These are phyloP conservation scores for Synanthedon tipuliformis DNA, from an alignment of 2,888 invertebrate species.

Conservation along the genomic window DNA sequence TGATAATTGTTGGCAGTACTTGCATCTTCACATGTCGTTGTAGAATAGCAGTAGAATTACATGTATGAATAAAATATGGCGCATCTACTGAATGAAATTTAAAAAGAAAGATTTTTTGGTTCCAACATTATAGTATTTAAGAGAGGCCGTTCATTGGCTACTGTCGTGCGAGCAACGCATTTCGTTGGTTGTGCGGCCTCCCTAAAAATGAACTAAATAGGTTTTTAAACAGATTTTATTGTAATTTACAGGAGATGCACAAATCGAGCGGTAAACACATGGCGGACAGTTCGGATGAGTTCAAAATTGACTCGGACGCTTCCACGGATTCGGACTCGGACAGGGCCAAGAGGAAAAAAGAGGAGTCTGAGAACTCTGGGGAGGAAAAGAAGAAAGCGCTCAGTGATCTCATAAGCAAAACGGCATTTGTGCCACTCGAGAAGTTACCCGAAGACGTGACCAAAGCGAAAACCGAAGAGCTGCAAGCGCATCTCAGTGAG, in stretches of 20 bases:
- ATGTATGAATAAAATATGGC: too few relatives aligned
- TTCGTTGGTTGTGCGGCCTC: too few relatives aligned
- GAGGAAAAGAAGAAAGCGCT: slow-evolving; percentile 28
- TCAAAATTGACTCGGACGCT: slow-evolving; percentile 43
- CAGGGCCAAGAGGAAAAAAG: slow-evolving; percentile 46
- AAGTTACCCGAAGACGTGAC: slow-evolving; percentile 54
- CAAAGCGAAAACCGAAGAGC: slow-evolving; percentile 15
- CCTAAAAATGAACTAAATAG: not conserved
- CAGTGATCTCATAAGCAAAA: slow-evolving; percentile 40
- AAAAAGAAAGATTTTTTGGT: too few relatives aligned
- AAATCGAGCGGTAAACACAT: slow-evolving; percentile 67
- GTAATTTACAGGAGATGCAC: slow-evolving; percentile 53
- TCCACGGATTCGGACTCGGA: slow-evolving; percentile 32
- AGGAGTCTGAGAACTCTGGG: slow-evolving; percentile 24
- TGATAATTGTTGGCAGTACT: too few relatives aligned
- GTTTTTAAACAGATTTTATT: not conserved
- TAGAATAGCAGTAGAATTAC: too few relatives aligned
- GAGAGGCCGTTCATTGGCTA: too few relatives aligned
- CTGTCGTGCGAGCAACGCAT: too few relatives aligned
- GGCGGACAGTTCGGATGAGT: slow-evolving; percentile 65
- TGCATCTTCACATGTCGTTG: too few relatives aligned
- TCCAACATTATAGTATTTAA: too few relatives aligned
- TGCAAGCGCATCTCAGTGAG: slow-evolving; percentile 42
- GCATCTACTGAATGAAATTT: too few relatives aligned
- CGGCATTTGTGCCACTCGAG: slow-evolving; percentile 52